Base-by-base conservation (phyloP, 2,113 vertebrate genomes). In the Neofelis nebulosa region DNA sequence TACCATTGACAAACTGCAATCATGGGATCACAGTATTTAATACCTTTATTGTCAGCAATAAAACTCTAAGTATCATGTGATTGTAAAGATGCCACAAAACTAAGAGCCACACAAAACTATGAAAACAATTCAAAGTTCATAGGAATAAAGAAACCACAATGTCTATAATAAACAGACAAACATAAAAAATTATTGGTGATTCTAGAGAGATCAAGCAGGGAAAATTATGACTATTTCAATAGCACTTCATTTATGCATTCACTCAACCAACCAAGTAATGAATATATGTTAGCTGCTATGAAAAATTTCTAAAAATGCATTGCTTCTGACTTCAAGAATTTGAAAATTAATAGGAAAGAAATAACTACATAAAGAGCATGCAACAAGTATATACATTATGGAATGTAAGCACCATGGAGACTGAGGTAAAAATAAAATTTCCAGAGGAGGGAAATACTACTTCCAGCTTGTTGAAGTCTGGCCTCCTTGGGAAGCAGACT, bases 181-280 rank as follows among this genome's bases (percentile, higher is more conserved):
- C 15, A 76, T 6, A 14, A 68, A 94, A 85, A 91, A 69, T 71
- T 89, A 1, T 85, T 94, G 21, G 36, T 48, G 13, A 79, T 52
- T 94, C 48, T 81, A 19, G 48, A 3, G 45, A 94, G 61, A 65
- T 55, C 23, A 97, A 89, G 4, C 48, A 89, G 14, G 19, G 31
- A n/a, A 73, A 71, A 48, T 76, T 85, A 81, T 69, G 25, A 45
- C 38, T 85, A 76, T 92, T 74, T 97, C 69, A 82, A n/a, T 57
- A 50, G 79, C 19, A 91, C 23, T 81, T 95, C 25, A 91, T 81
- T 50, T 96, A 29, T 95, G 50, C 2, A 65, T 91, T 95, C 48
- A 85, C 3, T 50, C 19, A 90, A 66, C 16, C 33, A 69, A 61
- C 4, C 21, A 92, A 84, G 9, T 68, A 93, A 81, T 91, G 31